These are phyloP conservation scores for Pterocles orientalis DNA, from an alignment of 2,113 vertebrate genomes.

Conservation along the genomic window DNA sequence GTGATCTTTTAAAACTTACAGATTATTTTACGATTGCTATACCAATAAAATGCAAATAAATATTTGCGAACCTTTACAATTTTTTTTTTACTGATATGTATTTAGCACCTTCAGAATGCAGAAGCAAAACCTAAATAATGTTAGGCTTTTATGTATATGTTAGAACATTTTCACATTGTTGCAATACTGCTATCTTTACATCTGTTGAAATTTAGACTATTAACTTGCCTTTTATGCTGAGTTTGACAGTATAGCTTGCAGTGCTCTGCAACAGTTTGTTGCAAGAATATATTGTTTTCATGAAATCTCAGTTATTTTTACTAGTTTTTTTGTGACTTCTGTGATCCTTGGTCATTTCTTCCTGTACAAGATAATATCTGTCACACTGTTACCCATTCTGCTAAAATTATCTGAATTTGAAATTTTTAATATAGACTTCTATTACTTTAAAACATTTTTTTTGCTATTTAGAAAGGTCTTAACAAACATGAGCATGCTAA, in stretches of 20 bases:
- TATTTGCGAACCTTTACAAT: not conserved
- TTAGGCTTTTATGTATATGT: not conserved
- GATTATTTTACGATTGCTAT: not conserved
- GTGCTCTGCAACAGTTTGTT: not conserved
- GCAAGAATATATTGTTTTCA: not conserved
- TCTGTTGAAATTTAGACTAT: not conserved
- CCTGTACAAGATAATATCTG: not conserved
- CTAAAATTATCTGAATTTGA: not conserved
- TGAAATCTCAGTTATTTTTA: not conserved
- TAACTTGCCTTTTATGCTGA: not conserved
- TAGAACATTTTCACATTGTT: not conserved
- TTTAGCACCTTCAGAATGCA: not conserved
- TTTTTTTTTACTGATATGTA: accelerated
- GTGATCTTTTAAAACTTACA: not conserved
- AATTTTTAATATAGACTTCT: not conserved
- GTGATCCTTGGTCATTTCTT: not conserved
- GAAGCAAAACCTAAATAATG: not conserved
- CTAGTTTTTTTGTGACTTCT: not conserved
- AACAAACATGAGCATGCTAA: not conserved
- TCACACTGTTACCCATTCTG: not conserved
- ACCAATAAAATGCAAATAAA: not conserved
- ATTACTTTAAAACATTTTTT: not conserved
- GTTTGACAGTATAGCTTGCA: not conserved
- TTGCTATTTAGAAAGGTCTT: not conserved
- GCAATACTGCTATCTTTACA: not conserved